Evolutionary conservation across 2,113 vertebrate species (phyloP), one percentile per base, ranked within the genome.

Genomic region (Vidua macroura): DNA sequence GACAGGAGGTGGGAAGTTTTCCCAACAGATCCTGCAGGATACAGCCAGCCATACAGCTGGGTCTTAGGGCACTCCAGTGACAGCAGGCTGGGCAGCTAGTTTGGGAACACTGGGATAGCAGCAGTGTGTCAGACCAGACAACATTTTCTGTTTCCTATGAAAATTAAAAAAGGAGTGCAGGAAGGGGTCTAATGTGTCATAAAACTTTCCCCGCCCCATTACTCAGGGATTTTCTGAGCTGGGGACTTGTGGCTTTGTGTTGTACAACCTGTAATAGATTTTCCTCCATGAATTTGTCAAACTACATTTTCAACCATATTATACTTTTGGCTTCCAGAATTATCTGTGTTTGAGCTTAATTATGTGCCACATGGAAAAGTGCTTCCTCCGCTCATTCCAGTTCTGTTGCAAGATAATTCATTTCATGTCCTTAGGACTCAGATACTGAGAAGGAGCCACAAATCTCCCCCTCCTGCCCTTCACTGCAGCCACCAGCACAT

Each of bases 301-400:
- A 87, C 79, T 41, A 41, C 0, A 0, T 73, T 93, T 94, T 79
- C 77, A 91, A 66, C 49, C 15, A 58, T 33, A 49, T 67, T 70
- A 67, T 67, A 81, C 35, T 88, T 83, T 52, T 86, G 80, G 39
- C 77, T 90, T 88, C 43, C 83, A 70, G 83, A 78, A 27, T 83
- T 93, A 90, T 78, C 83, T 90, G 39, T 68, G 28, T 52, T 94
- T 88, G 79, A 88, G 76, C 48, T 88, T 93, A 86, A 95, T 92
- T 92, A 93, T 18, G 83, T 95, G 90, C 46, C 39, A 44, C 37
- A 24, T 25, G 33, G 90, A 92, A 90, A 88, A 83, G 59, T 48
- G 48, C 48, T 94, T 95, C 76, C 92, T 94, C 52, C 0, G 0
- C 66, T 94, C 62, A 30, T 96, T 90, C 66, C 73, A 63, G 10